Evolutionary conservation across 2,888 invertebrate genomes (phyloP).

Genomic region (Ophion costatus): DNA sequence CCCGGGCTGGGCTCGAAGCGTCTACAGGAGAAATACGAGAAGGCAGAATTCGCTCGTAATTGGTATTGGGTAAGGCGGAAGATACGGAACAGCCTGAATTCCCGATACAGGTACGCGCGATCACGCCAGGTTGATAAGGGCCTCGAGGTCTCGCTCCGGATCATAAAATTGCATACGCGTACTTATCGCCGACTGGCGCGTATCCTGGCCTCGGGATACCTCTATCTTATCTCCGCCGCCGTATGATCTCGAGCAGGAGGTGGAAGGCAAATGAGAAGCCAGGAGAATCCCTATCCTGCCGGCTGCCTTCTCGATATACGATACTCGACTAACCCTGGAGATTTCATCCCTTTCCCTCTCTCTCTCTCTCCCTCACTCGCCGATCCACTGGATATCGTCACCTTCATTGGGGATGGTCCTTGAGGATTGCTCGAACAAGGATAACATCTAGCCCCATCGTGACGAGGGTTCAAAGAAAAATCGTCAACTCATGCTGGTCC

Average conservation of each 20-base stretch:
- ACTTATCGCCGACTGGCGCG: not conserved
- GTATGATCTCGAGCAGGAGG: conserved; percentile 14
- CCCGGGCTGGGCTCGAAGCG: not conserved
- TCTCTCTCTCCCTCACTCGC: not conserved
- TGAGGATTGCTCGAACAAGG: too few relatives aligned
- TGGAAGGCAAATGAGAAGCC: conserved; percentile 38
- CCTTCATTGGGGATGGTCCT: too few relatives aligned
- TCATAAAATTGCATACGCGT: not conserved
- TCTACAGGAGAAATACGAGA: not conserved
- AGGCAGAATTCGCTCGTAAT: not conserved
- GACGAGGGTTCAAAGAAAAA: too few relatives aligned
- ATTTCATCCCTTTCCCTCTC: not conserved
- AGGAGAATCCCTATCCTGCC: conserved; percentile 61
- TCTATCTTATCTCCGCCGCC: conserved; percentile 33
- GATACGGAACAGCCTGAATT: not conserved
- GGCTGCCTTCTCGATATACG: conserved; percentile 33
- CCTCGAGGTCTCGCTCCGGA: not conserved
- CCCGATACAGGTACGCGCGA: not conserved
- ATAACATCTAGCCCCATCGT: too few relatives aligned
- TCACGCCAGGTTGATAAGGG: not conserved
- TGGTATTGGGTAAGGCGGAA: not conserved
- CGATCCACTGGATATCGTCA: too few relatives aligned
- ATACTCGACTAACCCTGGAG: conserved; percentile 34
- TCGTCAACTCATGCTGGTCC: too few relatives aligned
- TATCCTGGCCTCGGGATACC: conserved; percentile 3